phyloP scores from a whole-genome alignment of 2,113 vertebrate species.

The Cervus canadensis region DNA sequence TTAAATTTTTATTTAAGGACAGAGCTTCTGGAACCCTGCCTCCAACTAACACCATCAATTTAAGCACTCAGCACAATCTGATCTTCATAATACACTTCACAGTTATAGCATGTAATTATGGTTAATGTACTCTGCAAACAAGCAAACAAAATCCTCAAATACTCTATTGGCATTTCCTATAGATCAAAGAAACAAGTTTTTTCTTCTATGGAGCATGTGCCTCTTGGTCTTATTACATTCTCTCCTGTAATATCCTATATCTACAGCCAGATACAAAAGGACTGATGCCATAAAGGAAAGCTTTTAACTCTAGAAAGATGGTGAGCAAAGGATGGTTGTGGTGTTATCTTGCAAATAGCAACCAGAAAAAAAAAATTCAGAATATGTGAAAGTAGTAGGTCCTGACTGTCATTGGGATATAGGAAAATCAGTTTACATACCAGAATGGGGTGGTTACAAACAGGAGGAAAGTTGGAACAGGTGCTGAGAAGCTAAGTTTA shows the following conservation, averaged over 20 bases:
- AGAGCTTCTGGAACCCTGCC: background rate
- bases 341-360: background rate
- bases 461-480: constrained; percentile 27
- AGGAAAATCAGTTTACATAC: background rate
- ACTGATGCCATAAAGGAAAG: background rate
- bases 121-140: background rate
- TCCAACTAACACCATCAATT: background rate
- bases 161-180: background rate
- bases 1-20: background rate
- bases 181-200: background rate
- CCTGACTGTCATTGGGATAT: background rate
- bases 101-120: background rate
- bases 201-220: background rate
- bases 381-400: background rate
- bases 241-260: background rate
- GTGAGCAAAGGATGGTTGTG: background rate
- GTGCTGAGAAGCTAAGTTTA: constrained; percentile 56
- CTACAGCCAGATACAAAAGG: background rate
- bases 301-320: background rate
- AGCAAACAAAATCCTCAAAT: background rate
- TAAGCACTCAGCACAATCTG: background rate
- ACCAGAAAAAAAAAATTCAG: background rate
- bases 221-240: background rate
- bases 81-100: background rate
- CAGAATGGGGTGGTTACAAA: background rate